A percentile compares a stretch with the other conserved stretches of the same genome.
Evolutionary conservation across 2,797 vertebrate species (phyloP).

Genomic region (Sciurus carolinensis): DNA sequence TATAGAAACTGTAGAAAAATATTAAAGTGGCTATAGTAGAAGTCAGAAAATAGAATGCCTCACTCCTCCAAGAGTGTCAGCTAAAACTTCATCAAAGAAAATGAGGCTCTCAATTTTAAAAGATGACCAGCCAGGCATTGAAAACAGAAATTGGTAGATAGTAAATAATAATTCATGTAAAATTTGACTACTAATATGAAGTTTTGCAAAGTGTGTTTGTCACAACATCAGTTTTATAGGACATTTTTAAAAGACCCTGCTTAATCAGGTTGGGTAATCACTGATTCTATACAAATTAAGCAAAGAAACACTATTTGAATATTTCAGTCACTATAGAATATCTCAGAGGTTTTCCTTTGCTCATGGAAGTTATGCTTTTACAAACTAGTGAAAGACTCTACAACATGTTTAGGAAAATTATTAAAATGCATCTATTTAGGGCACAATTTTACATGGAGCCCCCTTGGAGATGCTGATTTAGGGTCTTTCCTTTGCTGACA

Average conservation of each 20-base stretch:
- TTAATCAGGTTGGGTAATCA: not conserved
- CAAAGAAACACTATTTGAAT: not conserved
- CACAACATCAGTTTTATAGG: not conserved
- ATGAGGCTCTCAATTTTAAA: not conserved
- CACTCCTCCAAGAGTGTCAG: not conserved
- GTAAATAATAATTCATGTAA: not conserved
- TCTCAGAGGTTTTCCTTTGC: not conserved
- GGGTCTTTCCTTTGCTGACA: not conserved
- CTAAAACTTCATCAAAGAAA: not conserved
- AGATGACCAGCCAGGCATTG: not conserved
- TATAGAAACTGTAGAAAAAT: not conserved
- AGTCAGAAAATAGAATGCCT: not conserved
- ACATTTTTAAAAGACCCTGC: not conserved
- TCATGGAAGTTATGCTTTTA: not conserved
- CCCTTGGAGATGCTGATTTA: not conserved
- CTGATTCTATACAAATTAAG: not conserved
- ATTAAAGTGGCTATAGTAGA: not conserved
- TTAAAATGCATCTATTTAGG: not conserved
- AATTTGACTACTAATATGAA: not conserved
- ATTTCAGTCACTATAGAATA: not conserved
- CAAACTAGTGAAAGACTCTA: not conserved
- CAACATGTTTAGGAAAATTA: not conserved
- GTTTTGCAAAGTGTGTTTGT: not conserved
- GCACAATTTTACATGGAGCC: not conserved
- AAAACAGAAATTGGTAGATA: not conserved